A percentile compares a stretch with the other conserved stretches of the same genome.
phyloP scores from a whole-genome alignment of 2,113 vertebrate genomes.

The Centropristis striata region DNA sequence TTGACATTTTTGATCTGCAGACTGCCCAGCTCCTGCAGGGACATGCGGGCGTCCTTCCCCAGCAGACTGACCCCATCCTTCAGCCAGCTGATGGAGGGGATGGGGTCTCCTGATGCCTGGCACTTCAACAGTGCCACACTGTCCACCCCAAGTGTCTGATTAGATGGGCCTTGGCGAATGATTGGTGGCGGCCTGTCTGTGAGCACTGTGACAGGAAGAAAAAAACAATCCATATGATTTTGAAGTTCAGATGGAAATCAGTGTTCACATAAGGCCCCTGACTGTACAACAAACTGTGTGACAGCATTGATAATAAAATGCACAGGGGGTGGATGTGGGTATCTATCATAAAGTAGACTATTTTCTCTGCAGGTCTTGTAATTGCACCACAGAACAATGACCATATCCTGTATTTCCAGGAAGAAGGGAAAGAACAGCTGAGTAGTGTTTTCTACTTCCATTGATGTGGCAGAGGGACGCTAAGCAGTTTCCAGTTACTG shows the following conservation, averaged over 20 bases:
- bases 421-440: conserved; percentile 70
- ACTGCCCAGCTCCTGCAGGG: conserved; percentile 94
- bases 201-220: conserved; percentile 86
- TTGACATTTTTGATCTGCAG: conserved; percentile 94
- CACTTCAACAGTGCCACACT: conserved; percentile 94
- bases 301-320: conserved; percentile 28
- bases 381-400: conserved; percentile 74
- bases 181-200: conserved; percentile 98
- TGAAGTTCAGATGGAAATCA: conserved; percentile 4
- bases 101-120: conserved; percentile 95
- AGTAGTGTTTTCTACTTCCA: conserved; percentile 64
- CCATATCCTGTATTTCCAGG: conserved; percentile 72
- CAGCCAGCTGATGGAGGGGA: conserved; percentile 96
- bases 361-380: conserved; percentile 64
- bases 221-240: neutral
- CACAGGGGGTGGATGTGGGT: conserved; percentile 52
- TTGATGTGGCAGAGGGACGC: conserved; percentile 78
- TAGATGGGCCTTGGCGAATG: conserved; percentile 96
- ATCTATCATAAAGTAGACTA: conserved; percentile 46
- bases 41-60: conserved; percentile 93
- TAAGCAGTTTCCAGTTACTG: conserved; percentile 73
- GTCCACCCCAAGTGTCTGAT: conserved; percentile 94
- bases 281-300: conserved; percentile 43
- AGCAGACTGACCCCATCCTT: conserved; percentile 96
- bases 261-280: neutral